Percentiles rank a stretch among this genome's conserved stretches.
These are phyloP conservation scores for Halictus quadricinctus DNA, from an alignment of 2,888 invertebrate species.

Conservation along the genomic window DNA sequence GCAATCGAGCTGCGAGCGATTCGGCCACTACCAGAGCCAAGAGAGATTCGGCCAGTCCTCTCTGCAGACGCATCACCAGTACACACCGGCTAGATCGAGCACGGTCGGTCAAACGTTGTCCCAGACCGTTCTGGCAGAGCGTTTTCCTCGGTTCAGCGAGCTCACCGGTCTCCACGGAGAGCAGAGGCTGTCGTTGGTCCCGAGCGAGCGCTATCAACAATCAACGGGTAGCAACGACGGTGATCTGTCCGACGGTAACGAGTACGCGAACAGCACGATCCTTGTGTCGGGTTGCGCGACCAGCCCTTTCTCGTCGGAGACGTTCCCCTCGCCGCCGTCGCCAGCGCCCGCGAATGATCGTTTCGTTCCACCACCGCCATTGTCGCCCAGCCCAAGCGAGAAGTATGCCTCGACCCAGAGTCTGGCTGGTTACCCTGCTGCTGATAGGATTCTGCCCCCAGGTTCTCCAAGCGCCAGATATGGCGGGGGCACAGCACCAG, in stretches of 20 bases:
- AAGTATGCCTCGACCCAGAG: constrained; percentile 80
- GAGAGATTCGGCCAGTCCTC: constrained; percentile 69
- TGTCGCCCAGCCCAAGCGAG: constrained; percentile 85
- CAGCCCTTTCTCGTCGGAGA: constrained; percentile 83
- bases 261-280: constrained; percentile 74
- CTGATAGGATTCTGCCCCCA: constrained; percentile 75
- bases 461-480: constrained; percentile 75
- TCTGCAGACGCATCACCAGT: constrained; percentile 71
- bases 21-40: constrained; percentile 67
- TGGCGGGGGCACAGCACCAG: constrained; percentile 75
- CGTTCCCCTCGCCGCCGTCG: constrained; percentile 84
- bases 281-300: constrained; percentile 58
- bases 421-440: constrained; percentile 76
- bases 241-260: constrained; percentile 57
- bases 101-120: constrained; percentile 59
- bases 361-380: constrained; percentile 86
- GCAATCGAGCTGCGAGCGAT: constrained; percentile 70
- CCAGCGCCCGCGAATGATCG: constrained; percentile 84
- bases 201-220: constrained; percentile 68
- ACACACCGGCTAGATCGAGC: constrained; percentile 49
- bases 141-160: constrained; percentile 69
- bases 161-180: constrained; percentile 67
- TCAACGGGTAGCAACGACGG: constrained; percentile 32
- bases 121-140: constrained; percentile 63
- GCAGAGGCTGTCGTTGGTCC: constrained; percentile 67